Base-by-base conservation (phyloP, 2,888 invertebrate genomes). In the Eupeodes latifasciatus region DNA sequence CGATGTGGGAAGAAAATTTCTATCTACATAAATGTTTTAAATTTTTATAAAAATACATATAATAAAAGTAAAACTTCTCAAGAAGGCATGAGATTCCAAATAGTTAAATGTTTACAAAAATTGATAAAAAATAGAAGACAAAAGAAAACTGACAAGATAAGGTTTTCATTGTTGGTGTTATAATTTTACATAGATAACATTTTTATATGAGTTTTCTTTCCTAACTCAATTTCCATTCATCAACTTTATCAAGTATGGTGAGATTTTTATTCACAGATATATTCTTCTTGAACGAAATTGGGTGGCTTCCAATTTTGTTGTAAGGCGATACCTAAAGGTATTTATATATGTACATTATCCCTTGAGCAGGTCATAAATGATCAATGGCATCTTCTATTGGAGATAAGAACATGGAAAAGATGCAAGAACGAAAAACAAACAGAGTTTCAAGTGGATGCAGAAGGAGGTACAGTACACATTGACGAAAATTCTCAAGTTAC, bases 311-410 rank as follows among this genome's bases (percentile, higher is more conserved):
- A 49, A 51, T 14, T 12, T 47, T 19, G 9, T 27, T 27, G 14
- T 4, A 66, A 5, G 14, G 27, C 34, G 59, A 12, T 36, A 11
- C 4, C 34, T 34, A 7, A 5, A 9, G 40, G 40, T 40, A 40
- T 40, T 40, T 40, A 40, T 9, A 40, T 40, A n/a, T n/a, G n/a
- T n/a, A 27, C 5, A 27, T 57, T 57, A 57, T 57, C 27, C 12
- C 34, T 66, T 44, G 34, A 44, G 16, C 27, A 12, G 49, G 27
- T 66, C 49, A 49, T 34, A 67, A 27, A 51, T 27, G 67, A 67
- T 51, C 49, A 67, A 67, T 67, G 49, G 2, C 34, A 34, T 34
- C 49, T 49, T 10, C 12, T 11, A 19, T 44, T 16, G 16, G 44
- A 49, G 27, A 49, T 47, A 64, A 64, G 14, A 4, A 5, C 47